Conservation (phyloP, 2,888 invertebrate species). For the Rhodophaea formosa region DNA sequence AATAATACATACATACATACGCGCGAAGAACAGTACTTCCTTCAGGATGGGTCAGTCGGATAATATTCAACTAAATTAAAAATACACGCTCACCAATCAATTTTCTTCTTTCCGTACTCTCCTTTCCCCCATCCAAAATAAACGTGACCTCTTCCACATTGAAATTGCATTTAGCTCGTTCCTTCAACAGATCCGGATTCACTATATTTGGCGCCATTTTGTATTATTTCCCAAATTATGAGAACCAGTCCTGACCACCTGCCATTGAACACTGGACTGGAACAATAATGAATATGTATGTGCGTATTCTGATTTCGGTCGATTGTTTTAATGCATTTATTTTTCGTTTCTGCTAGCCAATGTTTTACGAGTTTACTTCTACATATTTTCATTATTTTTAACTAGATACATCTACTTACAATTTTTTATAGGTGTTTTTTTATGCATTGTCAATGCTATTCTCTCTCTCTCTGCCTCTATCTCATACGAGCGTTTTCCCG, state of each 20-base stretch:
- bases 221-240: background rate
- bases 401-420: too few relatives aligned
- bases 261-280: background rate
- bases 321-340: background rate
- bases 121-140: constrained; percentile 87
- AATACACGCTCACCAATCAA: constrained; percentile 53
- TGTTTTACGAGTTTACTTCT: too few relatives aligned
- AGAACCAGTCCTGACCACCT: background rate
- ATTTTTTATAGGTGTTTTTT: too few relatives aligned
- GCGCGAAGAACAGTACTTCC: too few relatives aligned
- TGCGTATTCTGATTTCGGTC: background rate
- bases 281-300: constrained; percentile 8
- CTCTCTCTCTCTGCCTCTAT: too few relatives aligned
- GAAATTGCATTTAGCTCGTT: constrained; percentile 87
- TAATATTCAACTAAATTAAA: too few relatives aligned
- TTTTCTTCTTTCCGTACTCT: constrained; percentile 85
- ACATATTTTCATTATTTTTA: too few relatives aligned
- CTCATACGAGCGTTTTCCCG: too few relatives aligned
- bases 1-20: too few relatives aligned
- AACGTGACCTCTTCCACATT: constrained; percentile 87
- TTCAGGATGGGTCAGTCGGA: too few relatives aligned
- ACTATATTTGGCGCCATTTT: constrained; percentile 39
- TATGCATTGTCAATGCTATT: too few relatives aligned
- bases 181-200: constrained; percentile 85
- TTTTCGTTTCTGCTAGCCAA: too few relatives aligned